Evolutionary conservation across 2,797 vertebrate species (phyloP), one percentile per base, ranked within the genome.

Genomic region (Rhinoraja longicauda): DNA sequence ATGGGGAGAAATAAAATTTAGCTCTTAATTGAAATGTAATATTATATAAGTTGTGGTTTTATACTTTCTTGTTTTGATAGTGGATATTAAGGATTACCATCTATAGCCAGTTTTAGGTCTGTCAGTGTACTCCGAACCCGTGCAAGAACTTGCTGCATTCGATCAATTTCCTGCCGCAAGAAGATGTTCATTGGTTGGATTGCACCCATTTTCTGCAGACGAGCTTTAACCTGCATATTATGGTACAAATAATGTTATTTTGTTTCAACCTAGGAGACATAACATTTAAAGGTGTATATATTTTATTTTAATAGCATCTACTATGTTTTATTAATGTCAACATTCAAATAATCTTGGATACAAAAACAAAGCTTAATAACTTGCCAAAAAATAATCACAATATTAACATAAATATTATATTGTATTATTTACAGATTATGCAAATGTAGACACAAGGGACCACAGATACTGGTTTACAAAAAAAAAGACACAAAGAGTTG

Each of bases 141-240:
- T 90, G 95, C 94, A 91, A 97, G 95, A 94, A 98, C 95, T 26
- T 95, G 95, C 93, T 98, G 97, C 97, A 98, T 98, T 62, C 96
- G 95, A 94, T 98, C 97, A 93, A 98, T 95, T 95, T 98, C 98
- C 94, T 98, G 98, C 1, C 94, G 95, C 32, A 98, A 95, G 95
- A 98, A 98, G 94, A 98, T 98, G 93, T 97, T 98, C 76, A 97
- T 96, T 93, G 97, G 97, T 95, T 98, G 96, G 86, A 97, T 93
- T 1, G 95, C 93, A 72, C 97, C 97, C 97, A 98, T 97, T 95
- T 96, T 97, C 94, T 96, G 96, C 76, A 98, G 96, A 0, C 95
- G 96, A 93, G 93, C 94, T 95, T 95, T 98, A 72, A 98, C 97
- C 97, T 98, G 84, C 1, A 94, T 32, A 84, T 70, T 21, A 21